These are phyloP conservation scores for Ammodramus savannarum DNA, from an alignment of 2,113 vertebrate genomes.

Conservation along the genomic window DNA sequence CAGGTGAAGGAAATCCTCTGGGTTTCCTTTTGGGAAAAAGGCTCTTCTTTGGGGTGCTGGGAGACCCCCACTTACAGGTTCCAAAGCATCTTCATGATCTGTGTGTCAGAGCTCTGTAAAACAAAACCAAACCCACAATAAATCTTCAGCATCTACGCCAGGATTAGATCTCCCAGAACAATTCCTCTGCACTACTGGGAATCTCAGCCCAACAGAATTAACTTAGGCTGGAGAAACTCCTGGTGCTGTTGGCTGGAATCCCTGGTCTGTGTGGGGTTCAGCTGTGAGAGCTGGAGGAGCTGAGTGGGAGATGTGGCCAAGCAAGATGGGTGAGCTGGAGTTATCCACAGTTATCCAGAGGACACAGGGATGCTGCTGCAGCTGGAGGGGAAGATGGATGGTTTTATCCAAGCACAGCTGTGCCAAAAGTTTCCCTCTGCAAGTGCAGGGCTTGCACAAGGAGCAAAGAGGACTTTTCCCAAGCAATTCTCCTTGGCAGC, in stretches of 20 bases:
- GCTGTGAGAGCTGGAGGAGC: not conserved
- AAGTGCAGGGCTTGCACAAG: not conserved
- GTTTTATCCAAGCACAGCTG: not conserved
- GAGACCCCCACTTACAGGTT: not conserved
- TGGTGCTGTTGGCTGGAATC: not conserved
- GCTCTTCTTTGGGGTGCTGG: not conserved
- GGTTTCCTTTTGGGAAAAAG: not conserved
- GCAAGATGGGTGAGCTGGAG: not conserved
- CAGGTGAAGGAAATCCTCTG: not conserved
- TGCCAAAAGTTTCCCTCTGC: not conserved
- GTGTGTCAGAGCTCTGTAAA: not conserved
- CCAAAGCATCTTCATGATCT: not conserved
- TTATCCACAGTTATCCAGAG: not conserved
- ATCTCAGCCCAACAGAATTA: not conserved
- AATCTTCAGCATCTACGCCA: not conserved
- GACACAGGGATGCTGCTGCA: not conserved
- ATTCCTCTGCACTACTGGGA: not conserved
- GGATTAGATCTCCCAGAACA: not conserved
- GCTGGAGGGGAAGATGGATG: fast-evolving
- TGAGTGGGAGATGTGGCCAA: not conserved
- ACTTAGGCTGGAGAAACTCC: not conserved
- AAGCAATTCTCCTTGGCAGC: not conserved
- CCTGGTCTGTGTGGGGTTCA: not conserved
- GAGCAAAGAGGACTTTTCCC: not conserved
- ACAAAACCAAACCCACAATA: not conserved